Conservation (phyloP, 2,888 invertebrate genomes). For the Melipona bicolor region DNA sequence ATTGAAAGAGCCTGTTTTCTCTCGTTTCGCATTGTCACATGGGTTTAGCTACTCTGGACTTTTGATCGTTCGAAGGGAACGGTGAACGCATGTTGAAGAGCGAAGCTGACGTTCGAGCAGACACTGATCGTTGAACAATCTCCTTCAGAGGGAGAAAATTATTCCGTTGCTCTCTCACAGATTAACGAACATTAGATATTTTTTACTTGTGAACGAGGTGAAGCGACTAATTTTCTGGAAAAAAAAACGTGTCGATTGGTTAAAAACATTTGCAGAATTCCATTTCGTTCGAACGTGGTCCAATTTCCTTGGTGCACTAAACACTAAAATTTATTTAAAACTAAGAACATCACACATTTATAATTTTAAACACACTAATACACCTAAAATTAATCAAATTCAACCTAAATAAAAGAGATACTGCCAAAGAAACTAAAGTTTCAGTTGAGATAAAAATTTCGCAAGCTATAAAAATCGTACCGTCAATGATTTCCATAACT, state of each 20-base stretch:
- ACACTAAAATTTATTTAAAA: background rate
- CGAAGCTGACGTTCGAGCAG: background rate
- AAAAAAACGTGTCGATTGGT: background rate
- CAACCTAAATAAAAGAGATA: background rate
- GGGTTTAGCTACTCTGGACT: background rate
- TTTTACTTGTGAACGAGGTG: background rate
- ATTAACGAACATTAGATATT: background rate
- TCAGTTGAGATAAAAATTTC: background rate
- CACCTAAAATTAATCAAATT: background rate
- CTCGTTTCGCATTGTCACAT: background rate
- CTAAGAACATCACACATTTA: too few relatives aligned
- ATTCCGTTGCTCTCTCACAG: background rate
- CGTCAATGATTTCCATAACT: background rate
- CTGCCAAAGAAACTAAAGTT: too few relatives aligned
- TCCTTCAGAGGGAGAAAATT: background rate
- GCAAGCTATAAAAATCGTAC: background rate
- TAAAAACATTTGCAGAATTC: background rate
- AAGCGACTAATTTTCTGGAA: background rate
- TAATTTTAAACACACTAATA: background rate
- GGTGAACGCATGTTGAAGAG: background rate
- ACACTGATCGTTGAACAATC: background rate
- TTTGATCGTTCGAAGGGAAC: slow-evolving; percentile 19
- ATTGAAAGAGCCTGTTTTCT: slow-evolving; percentile 46
- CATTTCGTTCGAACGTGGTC: background rate
- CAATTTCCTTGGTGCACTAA: background rate